phyloP scores from a whole-genome alignment of 2,797 vertebrate genomes.

The Heterohyrax brucei region DNA sequence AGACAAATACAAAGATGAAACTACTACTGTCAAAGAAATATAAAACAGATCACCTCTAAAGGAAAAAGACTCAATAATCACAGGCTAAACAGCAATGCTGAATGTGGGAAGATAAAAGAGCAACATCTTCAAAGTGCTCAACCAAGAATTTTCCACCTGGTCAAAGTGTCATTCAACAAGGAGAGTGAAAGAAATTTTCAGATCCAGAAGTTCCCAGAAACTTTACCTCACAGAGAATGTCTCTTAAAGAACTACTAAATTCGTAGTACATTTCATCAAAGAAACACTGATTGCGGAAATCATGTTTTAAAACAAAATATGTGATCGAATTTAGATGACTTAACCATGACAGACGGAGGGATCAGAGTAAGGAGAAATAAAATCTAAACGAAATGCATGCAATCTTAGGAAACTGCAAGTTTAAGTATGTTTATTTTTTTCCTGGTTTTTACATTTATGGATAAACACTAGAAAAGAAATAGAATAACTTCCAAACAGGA shows the following conservation, averaged over 20 bases:
- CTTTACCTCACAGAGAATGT: background rate
- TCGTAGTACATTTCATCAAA: background rate
- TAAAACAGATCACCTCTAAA: constrained; percentile 31
- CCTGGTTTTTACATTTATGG: background rate
- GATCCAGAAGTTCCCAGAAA: background rate
- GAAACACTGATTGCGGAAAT: background rate
- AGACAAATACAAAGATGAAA: constrained; percentile 34
- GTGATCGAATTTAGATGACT: background rate
- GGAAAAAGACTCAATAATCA: constrained; percentile 39
- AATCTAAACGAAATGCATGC: background rate
- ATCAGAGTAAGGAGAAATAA: background rate
- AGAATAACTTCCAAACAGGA: background rate
- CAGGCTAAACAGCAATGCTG: background rate
- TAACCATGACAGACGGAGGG: background rate
- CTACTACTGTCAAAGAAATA: background rate
- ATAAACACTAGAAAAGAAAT: background rate
- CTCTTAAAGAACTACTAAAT: background rate
- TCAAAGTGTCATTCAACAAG: background rate
- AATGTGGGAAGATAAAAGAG: background rate
- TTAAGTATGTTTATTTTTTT: background rate
- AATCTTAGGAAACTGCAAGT: background rate
- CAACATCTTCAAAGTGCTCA: background rate
- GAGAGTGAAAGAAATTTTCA: background rate
- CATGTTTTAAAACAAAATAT: constrained; percentile 37
- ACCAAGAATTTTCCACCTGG: background rate